A percentile compares a stretch with the other conserved stretches of the same genome.
Evolutionary conservation across 2,888 invertebrate genomes (phyloP).

Genomic region (Acrobasis repandana): DNA sequence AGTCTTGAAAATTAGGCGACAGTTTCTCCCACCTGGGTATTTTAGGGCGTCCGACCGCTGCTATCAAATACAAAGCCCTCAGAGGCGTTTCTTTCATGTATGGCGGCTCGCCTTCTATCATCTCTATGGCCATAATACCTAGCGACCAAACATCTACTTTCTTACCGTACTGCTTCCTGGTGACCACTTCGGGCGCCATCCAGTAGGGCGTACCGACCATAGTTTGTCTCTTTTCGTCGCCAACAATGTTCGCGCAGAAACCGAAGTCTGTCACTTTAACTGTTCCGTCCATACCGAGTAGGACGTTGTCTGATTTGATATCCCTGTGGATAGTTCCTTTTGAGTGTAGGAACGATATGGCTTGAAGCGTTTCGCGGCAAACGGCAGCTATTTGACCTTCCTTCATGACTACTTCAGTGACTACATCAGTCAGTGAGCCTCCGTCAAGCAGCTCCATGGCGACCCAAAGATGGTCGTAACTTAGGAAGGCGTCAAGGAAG

Average conservation of each 20-base stretch:
- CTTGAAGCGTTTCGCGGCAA: conserved; percentile 92
- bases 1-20: conserved; percentile 89
- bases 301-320: conserved; percentile 98
- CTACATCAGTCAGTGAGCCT: conserved; percentile 97
- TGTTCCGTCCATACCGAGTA: conserved; percentile 95
- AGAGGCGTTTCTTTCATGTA: conserved; percentile 97
- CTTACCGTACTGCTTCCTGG: conserved; percentile 95
- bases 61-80: conserved; percentile 96
- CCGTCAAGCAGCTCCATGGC: conserved; percentile 98
- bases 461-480: conserved; percentile 96
- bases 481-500: conserved; percentile 96
- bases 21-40: conserved; percentile 92
- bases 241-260: conserved; percentile 98
- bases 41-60: conserved; percentile 96
- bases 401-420: conserved; percentile 98
- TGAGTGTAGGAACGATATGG: conserved; percentile 93
- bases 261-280: conserved; percentile 98
- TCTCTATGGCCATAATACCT: conserved; percentile 98
- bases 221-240: conserved; percentile 97
- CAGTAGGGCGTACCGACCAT: conserved; percentile 99
- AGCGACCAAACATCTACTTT: conserved; percentile 97
- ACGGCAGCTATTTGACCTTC: conserved; percentile 98
- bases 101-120: conserved; percentile 97
- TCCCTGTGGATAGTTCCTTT: conserved; percentile 96
- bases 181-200: conserved; percentile 99